Evolutionary conservation across 2,888 invertebrate species (phyloP).

Genomic region (Drosophila anomelani): DNA sequence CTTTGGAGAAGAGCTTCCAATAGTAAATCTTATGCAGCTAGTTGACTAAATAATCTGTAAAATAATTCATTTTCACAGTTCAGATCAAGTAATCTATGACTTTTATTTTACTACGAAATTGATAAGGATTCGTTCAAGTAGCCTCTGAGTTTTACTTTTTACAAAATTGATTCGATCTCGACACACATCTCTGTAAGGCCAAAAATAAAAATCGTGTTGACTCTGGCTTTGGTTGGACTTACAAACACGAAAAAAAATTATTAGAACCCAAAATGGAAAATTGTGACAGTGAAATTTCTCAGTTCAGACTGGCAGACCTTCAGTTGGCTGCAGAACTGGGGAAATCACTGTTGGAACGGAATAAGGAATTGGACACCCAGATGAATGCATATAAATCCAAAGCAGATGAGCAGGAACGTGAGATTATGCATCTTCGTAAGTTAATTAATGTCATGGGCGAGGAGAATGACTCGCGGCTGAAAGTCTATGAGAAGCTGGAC

Average conservation of each 20-base stretch:
- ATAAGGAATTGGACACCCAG: conserved; percentile 95
- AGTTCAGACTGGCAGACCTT: conserved; percentile 82
- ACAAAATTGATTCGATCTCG: neutral
- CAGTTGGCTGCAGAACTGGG: conserved; percentile 89
- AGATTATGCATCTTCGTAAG: conserved; percentile 97
- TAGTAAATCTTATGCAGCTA: too few species aligned
- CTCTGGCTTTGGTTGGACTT: neutral
- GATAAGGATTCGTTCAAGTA: neutral
- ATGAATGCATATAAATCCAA: conserved; percentile 93
- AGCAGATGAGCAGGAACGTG: conserved; percentile 95
- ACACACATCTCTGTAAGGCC: neutral
- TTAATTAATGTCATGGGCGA: conserved; percentile 95
- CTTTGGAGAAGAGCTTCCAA: too few species aligned
- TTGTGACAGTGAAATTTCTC: conserved; percentile 54
- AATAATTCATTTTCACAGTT: too few species aligned
- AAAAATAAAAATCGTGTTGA: neutral
- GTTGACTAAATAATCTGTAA: too few species aligned
- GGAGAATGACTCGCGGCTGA: conserved; percentile 95
- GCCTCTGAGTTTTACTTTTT: neutral
- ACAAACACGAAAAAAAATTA: neutral
- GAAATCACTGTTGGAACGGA: conserved; percentile 95
- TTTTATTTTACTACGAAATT: neutral
- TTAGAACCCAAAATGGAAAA: conserved; percentile 23
- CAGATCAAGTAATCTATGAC: neutral
- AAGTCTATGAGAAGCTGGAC: conserved; percentile 95